These are phyloP conservation scores for Caenorhabditis latens DNA, from an alignment of 1,140 invertebrate genomes.

Conservation along the genomic window DNA sequence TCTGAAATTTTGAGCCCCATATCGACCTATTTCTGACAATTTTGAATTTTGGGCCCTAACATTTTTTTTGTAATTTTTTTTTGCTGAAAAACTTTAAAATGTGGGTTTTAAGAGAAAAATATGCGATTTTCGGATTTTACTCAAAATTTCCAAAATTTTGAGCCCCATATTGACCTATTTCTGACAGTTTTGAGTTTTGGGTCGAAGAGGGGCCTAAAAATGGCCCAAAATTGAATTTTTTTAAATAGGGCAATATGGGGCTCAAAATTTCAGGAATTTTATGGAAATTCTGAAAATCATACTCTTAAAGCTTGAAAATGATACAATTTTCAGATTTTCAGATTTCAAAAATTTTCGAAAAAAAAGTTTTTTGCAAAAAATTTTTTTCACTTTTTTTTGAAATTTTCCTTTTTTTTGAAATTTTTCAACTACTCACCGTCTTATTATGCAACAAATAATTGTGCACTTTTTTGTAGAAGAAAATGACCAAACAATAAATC, in stretches of 20 bases:
- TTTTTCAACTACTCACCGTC: background rate
- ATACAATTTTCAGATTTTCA: background rate
- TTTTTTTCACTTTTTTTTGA: background rate
- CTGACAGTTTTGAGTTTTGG: too few relatives aligned
- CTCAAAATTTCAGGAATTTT: background rate
- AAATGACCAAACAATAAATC: conserved; percentile 59
- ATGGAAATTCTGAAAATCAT: too few relatives aligned
- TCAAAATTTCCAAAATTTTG: conserved; percentile 4
- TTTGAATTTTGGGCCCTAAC: too few relatives aligned
- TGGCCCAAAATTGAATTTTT: too few relatives aligned
- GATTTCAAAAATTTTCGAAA: too few relatives aligned
- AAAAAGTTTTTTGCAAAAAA: background rate
- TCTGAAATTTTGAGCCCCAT: conserved; percentile 9
- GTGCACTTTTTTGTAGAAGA: conserved; percentile 55
- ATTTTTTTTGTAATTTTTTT: too few relatives aligned
- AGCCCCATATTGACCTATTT: conserved; percentile 6
- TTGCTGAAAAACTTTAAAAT: too few relatives aligned
- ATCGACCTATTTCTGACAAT: background rate
- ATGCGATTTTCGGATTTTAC: background rate
- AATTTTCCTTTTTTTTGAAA: background rate
- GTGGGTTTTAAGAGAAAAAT: too few relatives aligned
- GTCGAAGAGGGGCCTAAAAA: too few relatives aligned
- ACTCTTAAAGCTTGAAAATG: background rate
- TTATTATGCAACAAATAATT: conserved; percentile 16
- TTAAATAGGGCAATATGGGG: too few relatives aligned